Percentiles rank a stretch among this genome's conserved stretches.
phyloP scores from a whole-genome alignment of 2,113 vertebrate species.

The Lophochroa leadbeateri region DNA sequence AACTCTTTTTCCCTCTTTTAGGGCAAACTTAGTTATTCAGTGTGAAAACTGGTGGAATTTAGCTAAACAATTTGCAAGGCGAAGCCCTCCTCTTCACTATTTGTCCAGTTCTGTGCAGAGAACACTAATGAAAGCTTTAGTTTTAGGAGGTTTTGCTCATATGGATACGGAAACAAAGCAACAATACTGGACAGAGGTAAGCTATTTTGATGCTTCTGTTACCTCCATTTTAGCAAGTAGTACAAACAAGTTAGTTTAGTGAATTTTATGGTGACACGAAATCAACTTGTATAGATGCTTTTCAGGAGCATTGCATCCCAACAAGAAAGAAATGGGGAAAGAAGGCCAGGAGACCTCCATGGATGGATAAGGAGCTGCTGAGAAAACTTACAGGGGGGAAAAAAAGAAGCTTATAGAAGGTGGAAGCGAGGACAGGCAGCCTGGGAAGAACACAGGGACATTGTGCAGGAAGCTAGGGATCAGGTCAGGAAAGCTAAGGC shows the following conservation, averaged over 20 bases:
- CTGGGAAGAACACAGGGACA: not conserved
- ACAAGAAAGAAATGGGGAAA: not conserved
- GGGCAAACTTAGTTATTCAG: slow-evolving; percentile 96
- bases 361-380: not conserved
- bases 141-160: slow-evolving; percentile 96
- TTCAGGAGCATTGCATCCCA: not conserved
- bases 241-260: not conserved
- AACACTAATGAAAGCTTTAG: slow-evolving; percentile 96
- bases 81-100: slow-evolving; percentile 92
- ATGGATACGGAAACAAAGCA: slow-evolving; percentile 98
- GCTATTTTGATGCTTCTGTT: not conserved
- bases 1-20: slow-evolving; percentile 49
- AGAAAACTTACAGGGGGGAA: not conserved
- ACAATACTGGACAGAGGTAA: slow-evolving; percentile 98
- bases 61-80: slow-evolving; percentile 95
- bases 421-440: not conserved
- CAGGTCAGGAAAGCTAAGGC: not conserved
- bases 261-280: not conserved
- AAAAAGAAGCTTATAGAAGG: not conserved
- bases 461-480: not conserved
- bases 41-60: slow-evolving; percentile 99
- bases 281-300: not conserved
- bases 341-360: not conserved
- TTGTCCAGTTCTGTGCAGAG: slow-evolving; percentile 95
- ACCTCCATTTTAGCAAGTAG: not conserved